phyloP scores from a whole-genome alignment of 2,888 invertebrate genomes.

The Microplitis deprimator region DNA sequence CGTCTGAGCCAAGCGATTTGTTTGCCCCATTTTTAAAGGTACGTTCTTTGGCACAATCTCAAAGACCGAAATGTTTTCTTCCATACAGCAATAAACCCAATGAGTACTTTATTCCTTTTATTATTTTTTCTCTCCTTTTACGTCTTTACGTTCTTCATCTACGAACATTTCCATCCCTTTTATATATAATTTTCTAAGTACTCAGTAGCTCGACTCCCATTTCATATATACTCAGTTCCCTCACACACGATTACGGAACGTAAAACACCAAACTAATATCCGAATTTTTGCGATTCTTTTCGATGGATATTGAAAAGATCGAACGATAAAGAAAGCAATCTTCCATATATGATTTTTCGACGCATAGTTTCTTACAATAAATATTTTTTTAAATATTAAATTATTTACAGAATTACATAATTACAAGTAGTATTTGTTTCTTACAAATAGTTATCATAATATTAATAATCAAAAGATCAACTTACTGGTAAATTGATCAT shows the following conservation, averaged over 20 bases:
- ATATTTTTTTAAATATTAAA: background rate
- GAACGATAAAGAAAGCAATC: conserved; percentile 49
- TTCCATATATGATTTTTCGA: conserved; percentile 28
- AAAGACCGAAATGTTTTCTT: conserved; percentile 48
- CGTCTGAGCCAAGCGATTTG: conserved; percentile 61
- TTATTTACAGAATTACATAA: background rate
- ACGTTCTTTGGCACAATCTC: conserved; percentile 55
- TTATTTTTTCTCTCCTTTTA: conserved; percentile 19
- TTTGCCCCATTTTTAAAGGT: conserved; percentile 54
- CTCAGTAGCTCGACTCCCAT: background rate
- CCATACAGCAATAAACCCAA: conserved; percentile 27
- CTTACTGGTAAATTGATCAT: no score
- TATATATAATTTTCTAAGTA: background rate
- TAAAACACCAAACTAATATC: conserved; percentile 62
- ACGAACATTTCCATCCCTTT: conserved; percentile 27
- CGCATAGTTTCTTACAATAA: background rate
- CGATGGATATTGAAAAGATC: conserved; percentile 60
- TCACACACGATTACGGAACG: conserved; percentile 63
- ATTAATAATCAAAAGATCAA: no score
- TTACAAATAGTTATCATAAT: background rate
- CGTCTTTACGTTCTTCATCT: conserved; percentile 27
- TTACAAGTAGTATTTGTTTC: background rate
- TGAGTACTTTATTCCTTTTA: conserved; percentile 35
- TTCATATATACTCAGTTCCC: conserved; percentile 46
- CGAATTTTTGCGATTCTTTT: conserved; percentile 66